phyloP scores from a whole-genome alignment of 1,140 invertebrate genomes.

The Drosophila littoralis region DNA sequence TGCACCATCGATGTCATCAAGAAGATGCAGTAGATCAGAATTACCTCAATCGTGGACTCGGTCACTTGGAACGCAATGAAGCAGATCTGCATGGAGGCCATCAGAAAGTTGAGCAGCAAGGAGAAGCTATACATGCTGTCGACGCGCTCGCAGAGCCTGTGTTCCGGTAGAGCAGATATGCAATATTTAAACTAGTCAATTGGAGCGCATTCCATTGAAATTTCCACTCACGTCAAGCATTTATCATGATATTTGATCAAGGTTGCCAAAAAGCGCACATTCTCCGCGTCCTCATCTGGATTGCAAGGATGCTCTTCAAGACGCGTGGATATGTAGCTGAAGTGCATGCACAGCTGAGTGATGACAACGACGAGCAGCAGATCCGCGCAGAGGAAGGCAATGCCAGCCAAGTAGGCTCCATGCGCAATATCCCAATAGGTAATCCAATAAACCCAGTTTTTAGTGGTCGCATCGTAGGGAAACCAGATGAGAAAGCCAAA shows the following conservation, averaged over 20 bases:
- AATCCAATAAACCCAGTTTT: conserved; percentile 67
- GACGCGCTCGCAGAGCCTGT: conserved; percentile 69
- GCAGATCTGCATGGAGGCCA: conserved; percentile 78
- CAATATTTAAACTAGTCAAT: not conserved
- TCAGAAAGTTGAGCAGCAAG: conserved; percentile 70
- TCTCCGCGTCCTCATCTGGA: conserved; percentile 29
- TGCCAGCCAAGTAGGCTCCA: conserved; percentile 73
- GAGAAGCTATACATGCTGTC: conserved; percentile 72
- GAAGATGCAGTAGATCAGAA: conserved; percentile 76
- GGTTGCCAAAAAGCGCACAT: conserved; percentile 52
- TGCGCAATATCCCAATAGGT: conserved; percentile 73
- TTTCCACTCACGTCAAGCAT: conserved; percentile 61
- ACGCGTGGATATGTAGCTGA: conserved; percentile 59
- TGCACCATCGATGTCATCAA: conserved; percentile 77
- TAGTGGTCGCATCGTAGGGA: conserved; percentile 63
- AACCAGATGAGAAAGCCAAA: conserved; percentile 81
- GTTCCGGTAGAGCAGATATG: no score
- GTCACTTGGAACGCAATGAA: conserved; percentile 81
- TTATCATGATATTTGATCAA: conserved; percentile 71
- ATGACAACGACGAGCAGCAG: conserved; percentile 71
- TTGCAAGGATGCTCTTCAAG: conserved; percentile 59
- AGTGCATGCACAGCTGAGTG: conserved; percentile 80
- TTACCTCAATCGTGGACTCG: conserved; percentile 66
- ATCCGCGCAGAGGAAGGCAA: conserved; percentile 77
- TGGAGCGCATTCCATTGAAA: no score